Evolutionary conservation across 2,797 vertebrate genomes (phyloP).

Genomic region (Paratrypauchen microcephalus): DNA sequence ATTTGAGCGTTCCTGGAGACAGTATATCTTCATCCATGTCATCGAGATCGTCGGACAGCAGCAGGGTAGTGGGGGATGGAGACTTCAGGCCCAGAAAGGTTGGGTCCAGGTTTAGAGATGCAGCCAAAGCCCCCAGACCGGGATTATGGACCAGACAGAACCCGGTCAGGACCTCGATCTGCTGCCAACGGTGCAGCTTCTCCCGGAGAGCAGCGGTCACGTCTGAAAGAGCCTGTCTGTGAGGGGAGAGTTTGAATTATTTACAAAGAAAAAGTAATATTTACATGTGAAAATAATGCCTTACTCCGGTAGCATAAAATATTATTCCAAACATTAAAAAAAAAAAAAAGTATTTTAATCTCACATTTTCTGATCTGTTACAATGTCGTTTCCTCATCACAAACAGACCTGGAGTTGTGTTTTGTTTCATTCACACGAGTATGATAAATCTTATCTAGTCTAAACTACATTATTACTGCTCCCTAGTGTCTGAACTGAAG

Average conservation of each 20-base stretch:
- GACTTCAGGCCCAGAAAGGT: constrained; percentile 90
- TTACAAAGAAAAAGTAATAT: no score
- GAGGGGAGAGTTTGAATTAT: background rate
- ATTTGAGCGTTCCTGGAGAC: constrained; percentile 89
- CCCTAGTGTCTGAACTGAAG: background rate
- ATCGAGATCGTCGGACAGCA: constrained; percentile 91
- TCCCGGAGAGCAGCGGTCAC: constrained; percentile 90
- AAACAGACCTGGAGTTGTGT: no score
- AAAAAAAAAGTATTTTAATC: no score
- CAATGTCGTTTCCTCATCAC: no score
- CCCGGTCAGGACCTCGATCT: constrained; percentile 90
- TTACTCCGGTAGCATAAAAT: no score
- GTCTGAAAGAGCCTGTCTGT: constrained; percentile 89
- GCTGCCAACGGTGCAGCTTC: constrained; percentile 94
- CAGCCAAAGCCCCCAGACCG: constrained; percentile 87
- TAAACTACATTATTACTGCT: background rate
- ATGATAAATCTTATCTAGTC: no score
- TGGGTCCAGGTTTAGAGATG: constrained; percentile 92
- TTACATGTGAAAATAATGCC: no score
- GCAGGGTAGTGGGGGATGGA: constrained; percentile 84
- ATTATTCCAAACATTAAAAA: no score
- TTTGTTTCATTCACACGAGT: no score
- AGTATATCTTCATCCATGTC: constrained; percentile 94
- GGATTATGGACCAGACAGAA: constrained; percentile 91
- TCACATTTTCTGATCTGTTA: no score